phyloP scores from a whole-genome alignment of 2,113 vertebrate genomes.

The Calonectris borealis region DNA sequence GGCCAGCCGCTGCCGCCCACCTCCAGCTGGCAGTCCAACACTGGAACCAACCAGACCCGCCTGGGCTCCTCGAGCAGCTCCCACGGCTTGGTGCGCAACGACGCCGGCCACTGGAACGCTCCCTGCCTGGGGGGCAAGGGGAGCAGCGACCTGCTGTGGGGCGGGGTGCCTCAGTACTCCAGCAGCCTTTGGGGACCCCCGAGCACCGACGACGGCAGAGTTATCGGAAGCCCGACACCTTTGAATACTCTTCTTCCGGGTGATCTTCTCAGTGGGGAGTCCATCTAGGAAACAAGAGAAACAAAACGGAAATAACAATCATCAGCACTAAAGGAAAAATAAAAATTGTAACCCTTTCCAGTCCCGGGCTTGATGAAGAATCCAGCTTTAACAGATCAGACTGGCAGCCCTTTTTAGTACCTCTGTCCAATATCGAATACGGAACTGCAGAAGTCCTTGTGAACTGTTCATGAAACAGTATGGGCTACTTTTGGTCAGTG shows the following conservation, averaged over 20 bases:
- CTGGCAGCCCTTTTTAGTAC: constrained; percentile 76
- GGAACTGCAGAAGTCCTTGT: constrained; percentile 74
- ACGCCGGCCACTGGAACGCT: constrained; percentile 86
- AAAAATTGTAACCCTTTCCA: constrained; percentile 68
- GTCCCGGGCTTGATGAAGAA: constrained; percentile 66
- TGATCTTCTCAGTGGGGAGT: constrained; percentile 95
- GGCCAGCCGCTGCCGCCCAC: constrained; percentile 93
- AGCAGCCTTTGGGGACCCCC: constrained; percentile 96
- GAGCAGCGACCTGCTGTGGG: constrained; percentile 93
- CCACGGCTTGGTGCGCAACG: constrained; percentile 82
- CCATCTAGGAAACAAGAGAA: constrained; percentile 81
- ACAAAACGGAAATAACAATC: constrained; percentile 54
- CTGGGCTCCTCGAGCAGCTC: constrained; percentile 82
- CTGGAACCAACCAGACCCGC: constrained; percentile 83
- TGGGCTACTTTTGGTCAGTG: constrained; percentile 75
- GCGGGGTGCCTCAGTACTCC: constrained; percentile 92
- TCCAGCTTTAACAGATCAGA: constrained; percentile 66
- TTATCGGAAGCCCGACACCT: constrained; percentile 92
- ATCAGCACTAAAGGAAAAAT: constrained; percentile 77
- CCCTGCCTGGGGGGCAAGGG: constrained; percentile 82
- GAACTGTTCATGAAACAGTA: constrained; percentile 81
- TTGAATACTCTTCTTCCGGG: constrained; percentile 95
- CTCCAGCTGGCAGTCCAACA: constrained; percentile 95
- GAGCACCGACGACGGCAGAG: constrained; percentile 85
- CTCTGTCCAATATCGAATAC: constrained; percentile 75